Base-by-base conservation (phyloP, 2,113 vertebrate genomes). In the Sigmodon hispidus region DNA sequence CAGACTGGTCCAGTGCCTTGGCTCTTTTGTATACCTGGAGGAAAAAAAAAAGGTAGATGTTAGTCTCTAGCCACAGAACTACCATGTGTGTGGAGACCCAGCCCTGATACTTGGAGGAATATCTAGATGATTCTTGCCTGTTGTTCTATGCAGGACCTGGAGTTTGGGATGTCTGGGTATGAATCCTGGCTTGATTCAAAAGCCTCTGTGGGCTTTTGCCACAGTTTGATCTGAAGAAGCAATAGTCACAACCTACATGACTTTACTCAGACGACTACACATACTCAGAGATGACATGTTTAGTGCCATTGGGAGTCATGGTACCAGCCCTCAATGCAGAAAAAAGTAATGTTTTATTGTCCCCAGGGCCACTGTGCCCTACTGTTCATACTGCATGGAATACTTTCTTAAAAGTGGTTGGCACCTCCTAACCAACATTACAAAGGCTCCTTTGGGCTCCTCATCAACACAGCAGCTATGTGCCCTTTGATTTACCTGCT, bases 1-100 rank as follows among this genome's bases (percentile, higher is more conserved):
- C 99, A 24, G 99, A 99, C 98, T 99, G 99, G 99, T 99, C 99
- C 99, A 99, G 98, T 92, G 99, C 99, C 98, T 99, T 99, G 94
- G 99, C 99, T 98, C 99, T 98, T 98, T 99, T 99, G 98, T 99
- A 99, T 70, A 99, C 99, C 99, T 99, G 98, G 43, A 97, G 98
- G 43, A 97, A 69, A 95, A 96, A 97, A 97, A 97, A 91, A 50
- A 89, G 72, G 94, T 57, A 87, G 12, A 22, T 43, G 29, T 96
- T n/a, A 80, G 43, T 61, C 34, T 95, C 86, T 67, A 90, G 88
- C 16, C 13, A 48, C 83, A 72, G 29, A 90, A 26, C 36, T 65
- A 34, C 36, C n/a, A n/a, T n/a, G n/a, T 85, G n/a, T 36, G 16
- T 13, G 61, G 45, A 43, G 43, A 55, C 50, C 70, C 22, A 61